Evolutionary conservation across 2,888 invertebrate genomes (phyloP).

Genomic region (Taenaris catops): DNA sequence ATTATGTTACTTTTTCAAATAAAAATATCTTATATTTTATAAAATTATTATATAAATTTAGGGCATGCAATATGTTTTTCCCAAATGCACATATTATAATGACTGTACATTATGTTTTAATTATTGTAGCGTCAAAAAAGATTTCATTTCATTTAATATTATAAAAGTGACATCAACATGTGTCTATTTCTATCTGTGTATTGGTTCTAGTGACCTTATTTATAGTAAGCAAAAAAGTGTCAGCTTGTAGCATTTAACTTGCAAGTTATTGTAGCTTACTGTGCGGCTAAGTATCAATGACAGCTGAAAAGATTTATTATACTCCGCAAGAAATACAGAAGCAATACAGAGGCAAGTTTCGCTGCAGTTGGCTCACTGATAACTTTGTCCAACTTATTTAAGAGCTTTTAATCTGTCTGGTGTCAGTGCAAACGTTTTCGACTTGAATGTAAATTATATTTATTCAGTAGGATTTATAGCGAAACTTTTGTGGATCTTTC

Average conservation of each 20-base stretch:
- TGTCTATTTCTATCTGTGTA: too few species aligned
- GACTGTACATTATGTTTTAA: too few species aligned
- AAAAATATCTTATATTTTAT: too few species aligned
- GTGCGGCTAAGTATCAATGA: slow-evolving; percentile 70
- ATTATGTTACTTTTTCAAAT: too few species aligned
- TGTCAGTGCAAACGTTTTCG: slow-evolving; percentile 34
- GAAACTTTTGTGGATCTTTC: slow-evolving; percentile 22
- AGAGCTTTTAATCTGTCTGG: slow-evolving; percentile 54
- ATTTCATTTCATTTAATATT: too few species aligned
- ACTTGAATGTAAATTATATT: slow-evolving; percentile 35
- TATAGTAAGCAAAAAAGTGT: slow-evolving; percentile 5
- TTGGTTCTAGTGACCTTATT: too few species aligned
- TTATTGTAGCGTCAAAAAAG: too few species aligned
- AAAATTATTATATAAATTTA: too few species aligned
- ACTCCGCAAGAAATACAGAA: slow-evolving; percentile 51
- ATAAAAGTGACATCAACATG: too few species aligned
- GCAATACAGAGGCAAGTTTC: slow-evolving; percentile 45
- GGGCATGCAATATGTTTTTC: too few species aligned
- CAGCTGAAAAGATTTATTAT: slow-evolving; percentile 73
- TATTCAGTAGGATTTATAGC: slow-evolving; percentile 29
- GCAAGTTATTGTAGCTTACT: slow-evolving; percentile 36
- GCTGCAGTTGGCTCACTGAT: slow-evolving; percentile 60
- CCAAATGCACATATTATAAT: too few species aligned
- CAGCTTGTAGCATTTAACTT: slow-evolving; percentile 10
- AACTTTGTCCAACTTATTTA: slow-evolving; percentile 36